Conservation (phyloP, 2,797 vertebrate species). For the Columba guinea region DNA sequence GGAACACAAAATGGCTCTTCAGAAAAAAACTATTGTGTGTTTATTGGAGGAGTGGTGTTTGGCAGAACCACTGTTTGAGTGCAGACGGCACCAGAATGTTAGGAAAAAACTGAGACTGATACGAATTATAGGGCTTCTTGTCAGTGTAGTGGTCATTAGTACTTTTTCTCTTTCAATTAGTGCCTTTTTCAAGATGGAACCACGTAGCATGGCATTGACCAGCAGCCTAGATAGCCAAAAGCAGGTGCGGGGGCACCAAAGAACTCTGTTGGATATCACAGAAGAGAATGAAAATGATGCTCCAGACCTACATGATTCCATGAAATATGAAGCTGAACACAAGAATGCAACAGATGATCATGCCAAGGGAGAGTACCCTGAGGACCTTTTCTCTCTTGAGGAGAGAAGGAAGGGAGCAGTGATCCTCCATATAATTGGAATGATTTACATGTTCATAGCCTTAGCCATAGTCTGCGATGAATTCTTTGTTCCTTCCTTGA, state of each 20-base stretch:
- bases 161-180: constrained; percentile 85
- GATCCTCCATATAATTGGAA: constrained; percentile 91
- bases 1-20: constrained; percentile 71
- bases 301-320: constrained; percentile 73
- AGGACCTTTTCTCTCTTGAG: constrained; percentile 87
- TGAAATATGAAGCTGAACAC: constrained; percentile 70
- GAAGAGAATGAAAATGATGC: constrained; percentile 78
- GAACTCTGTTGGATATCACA: constrained; percentile 91
- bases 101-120: constrained; percentile 89
- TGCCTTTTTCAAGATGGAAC: constrained; percentile 89
- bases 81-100: constrained; percentile 75
- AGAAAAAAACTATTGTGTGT: constrained; percentile 50
- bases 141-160: constrained; percentile 90
- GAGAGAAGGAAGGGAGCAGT: constrained; percentile 90
- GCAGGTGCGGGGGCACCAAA: constrained; percentile 75
- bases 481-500: constrained; percentile 97
- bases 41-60: constrained; percentile 71
- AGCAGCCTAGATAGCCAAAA: constrained; percentile 71
- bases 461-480: constrained; percentile 98
- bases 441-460: constrained; percentile 99
- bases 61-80: constrained; percentile 47
- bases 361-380: constrained; percentile 88
- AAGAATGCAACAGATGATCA: constrained; percentile 70
- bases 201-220: constrained; percentile 66
- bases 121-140: constrained; percentile 85